Percentiles rank a stretch among this genome's conserved stretches.
phyloP scores from a whole-genome alignment of 2,888 invertebrate genomes.

The Volucella inflata region DNA sequence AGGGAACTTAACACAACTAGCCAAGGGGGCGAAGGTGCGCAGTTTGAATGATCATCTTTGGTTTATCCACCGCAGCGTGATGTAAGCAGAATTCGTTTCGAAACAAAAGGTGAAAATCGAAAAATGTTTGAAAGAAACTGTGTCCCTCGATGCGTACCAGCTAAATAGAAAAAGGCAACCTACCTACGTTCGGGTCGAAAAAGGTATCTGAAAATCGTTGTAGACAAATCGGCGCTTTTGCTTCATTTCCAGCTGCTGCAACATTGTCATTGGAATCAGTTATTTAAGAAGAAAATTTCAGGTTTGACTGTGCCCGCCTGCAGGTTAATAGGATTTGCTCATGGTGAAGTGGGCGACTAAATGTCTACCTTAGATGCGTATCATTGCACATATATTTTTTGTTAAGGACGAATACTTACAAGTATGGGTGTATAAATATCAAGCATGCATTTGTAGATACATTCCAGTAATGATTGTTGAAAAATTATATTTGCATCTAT shows the following conservation, averaged over 20 bases:
- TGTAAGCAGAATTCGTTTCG: constrained; percentile 69
- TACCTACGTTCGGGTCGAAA: constrained; percentile 58
- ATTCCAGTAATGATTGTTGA: no score
- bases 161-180: not conserved
- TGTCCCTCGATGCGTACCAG: constrained; percentile 23
- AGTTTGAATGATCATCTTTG: constrained; percentile 74
- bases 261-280: constrained; percentile 62
- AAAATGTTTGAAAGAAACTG: constrained; percentile 50
- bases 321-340: constrained; percentile 66
- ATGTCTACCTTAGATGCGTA: constrained; percentile 69
- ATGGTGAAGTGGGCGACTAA: constrained; percentile 69
- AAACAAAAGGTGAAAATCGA: constrained; percentile 73
- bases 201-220: constrained; percentile 68
- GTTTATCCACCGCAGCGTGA: constrained; percentile 75
- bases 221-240: constrained; percentile 75
- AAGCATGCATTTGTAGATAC: not conserved
- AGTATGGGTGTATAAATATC: not conserved
- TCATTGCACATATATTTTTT: constrained; percentile 14
- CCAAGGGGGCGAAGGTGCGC: constrained; percentile 69
- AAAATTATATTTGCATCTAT: no score
- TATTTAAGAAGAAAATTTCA: constrained; percentile 50
- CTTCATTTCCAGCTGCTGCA: constrained; percentile 66
- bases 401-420: constrained; percentile 12
- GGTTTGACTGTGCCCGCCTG: constrained; percentile 62
- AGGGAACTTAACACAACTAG: constrained; percentile 51